phyloP scores from a whole-genome alignment of 2,888 invertebrate genomes.

The Acleris holmiana region DNA sequence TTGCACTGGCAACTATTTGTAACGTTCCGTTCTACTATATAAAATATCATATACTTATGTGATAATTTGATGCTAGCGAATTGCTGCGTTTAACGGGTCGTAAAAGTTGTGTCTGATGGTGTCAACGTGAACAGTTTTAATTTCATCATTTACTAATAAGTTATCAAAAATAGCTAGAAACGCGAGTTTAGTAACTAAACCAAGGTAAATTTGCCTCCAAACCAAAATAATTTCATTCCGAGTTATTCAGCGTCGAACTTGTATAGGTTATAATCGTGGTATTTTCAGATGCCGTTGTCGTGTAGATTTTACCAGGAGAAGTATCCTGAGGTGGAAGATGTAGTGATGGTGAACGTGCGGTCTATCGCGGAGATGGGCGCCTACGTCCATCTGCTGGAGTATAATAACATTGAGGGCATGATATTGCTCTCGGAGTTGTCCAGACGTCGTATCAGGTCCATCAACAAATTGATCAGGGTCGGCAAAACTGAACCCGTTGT shows the following conservation, averaged over 20 bases:
- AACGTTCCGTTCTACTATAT: constrained; percentile 30
- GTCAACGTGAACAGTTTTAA: constrained; percentile 76
- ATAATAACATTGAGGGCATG: constrained; percentile 99
- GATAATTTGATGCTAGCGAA: neutral
- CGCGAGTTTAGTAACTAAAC: constrained; percentile 47
- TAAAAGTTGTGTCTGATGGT: constrained; percentile 48
- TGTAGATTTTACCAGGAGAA: constrained; percentile 99
- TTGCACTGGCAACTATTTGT: constrained; percentile 23
- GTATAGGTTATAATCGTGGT: constrained; percentile 65
- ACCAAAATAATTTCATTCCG: neutral
- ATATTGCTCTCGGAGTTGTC: constrained; percentile 99
- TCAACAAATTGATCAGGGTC: constrained; percentile 99
- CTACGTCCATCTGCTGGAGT: constrained; percentile 98
- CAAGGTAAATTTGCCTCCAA: constrained; percentile 52
- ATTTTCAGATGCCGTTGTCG: constrained; percentile 90
- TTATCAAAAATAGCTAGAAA: constrained; percentile 47
- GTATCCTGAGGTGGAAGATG: constrained; percentile 99
- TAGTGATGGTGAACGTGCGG: constrained; percentile 99
- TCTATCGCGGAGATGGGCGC: constrained; percentile 99
- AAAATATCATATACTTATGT: neutral
- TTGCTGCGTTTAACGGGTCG: constrained; percentile 48
- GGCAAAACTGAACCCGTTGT: constrained; percentile 99
- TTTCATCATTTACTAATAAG: constrained; percentile 67
- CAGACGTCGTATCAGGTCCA: constrained; percentile 98
- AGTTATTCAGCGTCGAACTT: constrained; percentile 9